Evolutionary conservation across 2,113 vertebrate species (phyloP).

Genomic region (Trogon surrucura): DNA sequence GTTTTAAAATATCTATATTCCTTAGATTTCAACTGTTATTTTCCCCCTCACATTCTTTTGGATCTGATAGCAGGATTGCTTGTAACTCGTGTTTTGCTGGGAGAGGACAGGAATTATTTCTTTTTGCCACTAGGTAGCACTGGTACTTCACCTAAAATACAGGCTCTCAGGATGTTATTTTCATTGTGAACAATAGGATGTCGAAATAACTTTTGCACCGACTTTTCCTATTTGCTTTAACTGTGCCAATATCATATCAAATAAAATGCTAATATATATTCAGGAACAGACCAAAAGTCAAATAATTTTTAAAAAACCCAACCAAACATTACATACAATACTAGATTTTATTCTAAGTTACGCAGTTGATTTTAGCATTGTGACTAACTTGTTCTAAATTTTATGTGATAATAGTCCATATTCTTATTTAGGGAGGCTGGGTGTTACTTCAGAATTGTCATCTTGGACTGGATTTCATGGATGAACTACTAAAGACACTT

Average conservation of each 20-base stretch:
- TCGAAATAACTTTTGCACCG: background rate
- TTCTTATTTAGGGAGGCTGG: constrained; percentile 77
- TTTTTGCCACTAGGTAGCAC: constrained; percentile 75
- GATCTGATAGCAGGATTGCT: background rate
- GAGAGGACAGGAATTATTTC: constrained; percentile 11
- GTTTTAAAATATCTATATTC: background rate
- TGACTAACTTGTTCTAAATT: background rate
- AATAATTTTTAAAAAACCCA: background rate
- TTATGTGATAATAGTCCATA: background rate
- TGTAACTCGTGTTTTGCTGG: background rate
- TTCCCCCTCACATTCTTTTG: background rate
- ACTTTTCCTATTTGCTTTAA: background rate
- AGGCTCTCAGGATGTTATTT: background rate
- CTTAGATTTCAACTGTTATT: background rate
- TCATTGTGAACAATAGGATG: background rate
- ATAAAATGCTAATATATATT: background rate
- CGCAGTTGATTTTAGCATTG: background rate
- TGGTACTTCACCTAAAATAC: constrained; percentile 48
- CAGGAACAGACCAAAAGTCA: background rate
- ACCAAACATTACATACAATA: background rate
- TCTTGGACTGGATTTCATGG: constrained; percentile 81
- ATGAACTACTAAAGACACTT: constrained; percentile 76
- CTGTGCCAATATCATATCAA: background rate
- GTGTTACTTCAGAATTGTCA: constrained; percentile 82
- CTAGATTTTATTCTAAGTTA: background rate